Evolutionary conservation across 2,797 vertebrate genomes (phyloP).

Genomic region (Coregonus ussuriensis): DNA sequence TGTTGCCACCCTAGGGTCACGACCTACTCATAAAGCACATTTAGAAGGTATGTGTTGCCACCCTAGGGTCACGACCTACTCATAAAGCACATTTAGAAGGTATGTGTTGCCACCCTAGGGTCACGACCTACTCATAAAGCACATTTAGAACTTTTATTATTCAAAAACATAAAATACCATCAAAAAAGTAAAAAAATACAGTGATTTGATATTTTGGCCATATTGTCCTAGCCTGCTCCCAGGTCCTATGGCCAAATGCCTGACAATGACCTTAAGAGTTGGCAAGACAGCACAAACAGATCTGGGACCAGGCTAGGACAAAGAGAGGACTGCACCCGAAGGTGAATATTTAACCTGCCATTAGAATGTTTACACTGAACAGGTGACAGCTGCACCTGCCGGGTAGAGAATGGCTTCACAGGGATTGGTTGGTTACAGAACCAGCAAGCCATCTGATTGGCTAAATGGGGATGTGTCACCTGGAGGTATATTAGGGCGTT

Average conservation of each 20-base stretch:
- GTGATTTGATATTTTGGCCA: too few species aligned
- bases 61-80: too few species aligned
- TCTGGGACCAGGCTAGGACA: neutral
- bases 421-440: neutral
- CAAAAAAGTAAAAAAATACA: too few species aligned
- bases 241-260: neutral
- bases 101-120: too few species aligned
- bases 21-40: too few species aligned
- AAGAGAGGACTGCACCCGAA: neutral
- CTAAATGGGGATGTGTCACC: neutral
- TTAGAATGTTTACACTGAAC: slow-evolving; percentile 14
- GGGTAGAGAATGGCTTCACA: neutral
- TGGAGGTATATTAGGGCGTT: neutral
- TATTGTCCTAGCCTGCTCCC: neutral
- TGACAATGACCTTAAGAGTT: too few species aligned
- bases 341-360: slow-evolving; percentile 34
- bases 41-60: too few species aligned
- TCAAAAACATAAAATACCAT: too few species aligned
- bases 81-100: too few species aligned
- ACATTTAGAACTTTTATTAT: too few species aligned
- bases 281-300: neutral
- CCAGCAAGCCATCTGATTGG: neutral
- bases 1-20: too few species aligned
- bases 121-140: too few species aligned
- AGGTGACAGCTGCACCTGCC: neutral